phyloP scores from a whole-genome alignment of 1,140 invertebrate genomes.

The Aphidius ervi region DNA sequence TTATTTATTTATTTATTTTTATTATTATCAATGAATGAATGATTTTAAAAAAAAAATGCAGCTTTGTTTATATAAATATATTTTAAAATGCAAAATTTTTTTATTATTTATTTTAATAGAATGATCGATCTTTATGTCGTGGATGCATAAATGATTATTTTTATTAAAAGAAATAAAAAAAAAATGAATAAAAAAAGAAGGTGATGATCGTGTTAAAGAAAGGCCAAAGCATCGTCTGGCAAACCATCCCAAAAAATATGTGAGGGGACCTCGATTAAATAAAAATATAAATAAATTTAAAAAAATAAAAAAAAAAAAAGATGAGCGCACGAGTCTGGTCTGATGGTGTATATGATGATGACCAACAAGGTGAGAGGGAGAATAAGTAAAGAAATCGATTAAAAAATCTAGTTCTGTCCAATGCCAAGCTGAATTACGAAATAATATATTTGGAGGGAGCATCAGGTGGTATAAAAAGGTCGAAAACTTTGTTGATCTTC shows the following conservation, averaged over 20 bases:
- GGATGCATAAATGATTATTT: too few relatives aligned
- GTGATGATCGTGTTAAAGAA: not conserved
- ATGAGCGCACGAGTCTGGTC: not conserved
- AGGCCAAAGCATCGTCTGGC: too few relatives aligned
- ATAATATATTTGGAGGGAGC: constrained; percentile 40
- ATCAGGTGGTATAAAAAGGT: constrained; percentile 47
- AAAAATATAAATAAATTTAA: not conserved
- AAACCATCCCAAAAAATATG: constrained; percentile 4
- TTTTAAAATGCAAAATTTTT: too few relatives aligned
- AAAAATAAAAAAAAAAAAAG: constrained; percentile 4
- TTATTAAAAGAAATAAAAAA: too few relatives aligned
- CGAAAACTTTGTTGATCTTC: constrained; percentile 37
- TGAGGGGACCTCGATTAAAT: constrained; percentile 6
- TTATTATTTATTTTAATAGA: too few relatives aligned
- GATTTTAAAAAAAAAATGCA: too few relatives aligned
- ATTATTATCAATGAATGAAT: too few relatives aligned
- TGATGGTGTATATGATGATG: not conserved
- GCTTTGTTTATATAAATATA: too few relatives aligned
- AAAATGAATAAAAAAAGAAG: not conserved
- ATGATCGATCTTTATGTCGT: too few relatives aligned
- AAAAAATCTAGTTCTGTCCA: constrained; percentile 28
- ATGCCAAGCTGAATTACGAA: constrained; percentile 36
- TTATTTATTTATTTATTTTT: too few relatives aligned
- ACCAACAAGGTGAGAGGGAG: not conserved
- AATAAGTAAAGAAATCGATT: constrained; percentile 20